Base-by-base conservation (phyloP, 2,797 vertebrate species). In the Hyperoplus immaculatus region DNA sequence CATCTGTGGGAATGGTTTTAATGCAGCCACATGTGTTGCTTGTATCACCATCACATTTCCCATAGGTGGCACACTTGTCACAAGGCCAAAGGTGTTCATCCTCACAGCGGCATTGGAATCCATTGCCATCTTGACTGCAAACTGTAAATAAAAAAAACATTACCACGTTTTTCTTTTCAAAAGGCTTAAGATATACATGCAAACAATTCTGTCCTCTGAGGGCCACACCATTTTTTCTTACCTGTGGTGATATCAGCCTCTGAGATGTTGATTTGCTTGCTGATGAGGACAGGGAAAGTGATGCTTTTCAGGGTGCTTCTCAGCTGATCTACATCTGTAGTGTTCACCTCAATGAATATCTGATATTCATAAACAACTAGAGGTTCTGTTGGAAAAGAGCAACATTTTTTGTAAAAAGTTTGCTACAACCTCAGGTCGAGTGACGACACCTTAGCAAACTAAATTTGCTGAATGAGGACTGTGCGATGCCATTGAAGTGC, bases 21-120 rank as follows among this genome's bases (percentile, higher is more conserved):
- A 87, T 75, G 77, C 95, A 96, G 29, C 63, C 45, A 60, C 96
- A 97, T 0, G 56, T 63, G 21, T 60, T 50, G 38, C 36, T 50
- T 0, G 18, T 8, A 47, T 63, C 36, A 51, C 58, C 77, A 29
- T 82, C 69, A 82, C 93, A 94, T 65, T 51, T 57, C 29, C 82
- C 81, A 67, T 92, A 88, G 43, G 53, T 61, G 12, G 16, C 54
- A 62, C 88, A 91, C 38, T 56, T 65, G n/a, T 88, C 71, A 87
- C 86, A 87, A 5, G 85, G 68, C 89, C 83, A 90, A 3, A 69
- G 38, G 42, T 78, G 75, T 14, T 66, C 29, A 0, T 69, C 45
- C 57, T 89, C 84, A 78, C 88, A 89, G 15, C n/a, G 43, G 50
- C 88, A 89, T 38, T 78, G 72, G 38, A 81, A 18, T 3, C 69